These are phyloP conservation scores for Phylloscopus trochiloides DNA, from an alignment of 2,113 vertebrate genomes.

Conservation along the genomic window DNA sequence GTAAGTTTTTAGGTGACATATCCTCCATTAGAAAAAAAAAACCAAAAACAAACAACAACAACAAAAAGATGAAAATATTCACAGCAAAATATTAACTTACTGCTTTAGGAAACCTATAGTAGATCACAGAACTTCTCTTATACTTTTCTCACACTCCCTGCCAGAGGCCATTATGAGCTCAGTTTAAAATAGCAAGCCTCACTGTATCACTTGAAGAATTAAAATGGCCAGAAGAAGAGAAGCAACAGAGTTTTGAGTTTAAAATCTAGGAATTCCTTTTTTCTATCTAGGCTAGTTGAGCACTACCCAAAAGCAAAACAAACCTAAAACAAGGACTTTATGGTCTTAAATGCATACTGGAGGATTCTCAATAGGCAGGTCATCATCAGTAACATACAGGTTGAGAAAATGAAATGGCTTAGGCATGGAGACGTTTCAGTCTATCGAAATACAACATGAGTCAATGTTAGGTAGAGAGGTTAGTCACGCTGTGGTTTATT, in stretches of 20 bases:
- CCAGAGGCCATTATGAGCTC: neutral
- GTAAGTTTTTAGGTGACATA: neutral
- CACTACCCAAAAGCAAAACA: neutral
- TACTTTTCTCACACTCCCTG: neutral
- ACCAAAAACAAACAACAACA: neutral
- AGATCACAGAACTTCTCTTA: neutral
- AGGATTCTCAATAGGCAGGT: neutral
- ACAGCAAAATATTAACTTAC: neutral
- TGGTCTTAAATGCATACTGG: neutral
- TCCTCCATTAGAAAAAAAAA: neutral
- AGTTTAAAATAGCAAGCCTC: neutral
- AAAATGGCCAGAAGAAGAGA: neutral
- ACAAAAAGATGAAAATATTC: neutral
- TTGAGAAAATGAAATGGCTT: neutral
- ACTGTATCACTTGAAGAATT: neutral
- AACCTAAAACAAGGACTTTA: neutral
- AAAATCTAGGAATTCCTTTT: neutral
- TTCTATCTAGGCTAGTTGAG: neutral
- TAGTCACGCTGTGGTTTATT: conserved; percentile 29
- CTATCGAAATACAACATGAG: neutral
- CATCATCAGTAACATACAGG: neutral
- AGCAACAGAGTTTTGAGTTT: neutral
- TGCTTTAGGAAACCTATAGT: neutral
- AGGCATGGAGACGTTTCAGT: neutral
- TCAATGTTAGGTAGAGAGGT: conserved; percentile 4